A percentile compares a stretch with the other conserved stretches of the same genome.
phyloP scores from a whole-genome alignment of 2,797 vertebrate genomes.

The Brachyalestes nurse region DNA sequence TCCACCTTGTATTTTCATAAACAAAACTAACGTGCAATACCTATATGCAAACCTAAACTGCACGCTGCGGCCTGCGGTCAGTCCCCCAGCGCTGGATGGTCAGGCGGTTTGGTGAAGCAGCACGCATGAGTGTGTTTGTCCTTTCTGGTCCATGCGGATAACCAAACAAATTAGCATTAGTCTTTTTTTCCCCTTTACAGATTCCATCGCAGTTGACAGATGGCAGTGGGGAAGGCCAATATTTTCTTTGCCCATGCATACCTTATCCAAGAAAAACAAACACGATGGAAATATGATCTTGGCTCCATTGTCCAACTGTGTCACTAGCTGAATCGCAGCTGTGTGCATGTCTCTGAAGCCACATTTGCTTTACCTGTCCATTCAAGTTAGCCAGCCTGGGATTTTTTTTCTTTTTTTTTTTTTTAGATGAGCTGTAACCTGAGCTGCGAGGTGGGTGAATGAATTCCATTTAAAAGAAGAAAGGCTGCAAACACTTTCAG shows the following conservation, averaged over 20 bases:
- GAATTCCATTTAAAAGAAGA: constrained; percentile 22
- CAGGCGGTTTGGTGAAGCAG: constrained; percentile 33
- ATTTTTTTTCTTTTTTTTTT: constrained; percentile 1
- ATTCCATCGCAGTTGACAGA: constrained; percentile 73
- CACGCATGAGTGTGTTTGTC: constrained; percentile 29
- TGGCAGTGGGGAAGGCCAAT: constrained; percentile 73
- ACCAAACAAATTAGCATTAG: constrained; percentile 62
- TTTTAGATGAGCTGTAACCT: constrained; percentile 19
- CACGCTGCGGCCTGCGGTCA: constrained; percentile 47
- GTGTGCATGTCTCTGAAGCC: constrained; percentile 54
- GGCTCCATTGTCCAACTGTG: constrained; percentile 70
- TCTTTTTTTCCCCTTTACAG: constrained; percentile 54
- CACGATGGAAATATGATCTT: constrained; percentile 81
- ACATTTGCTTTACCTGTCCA: constrained; percentile 65
- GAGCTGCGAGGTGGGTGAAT: constrained; percentile 17
- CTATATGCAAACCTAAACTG: constrained; percentile 52
- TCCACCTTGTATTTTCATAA: constrained; percentile 50
- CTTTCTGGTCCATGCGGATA: constrained; percentile 34
- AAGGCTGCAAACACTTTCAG: constrained; percentile 18
- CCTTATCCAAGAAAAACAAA: constrained; percentile 83
- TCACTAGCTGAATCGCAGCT: constrained; percentile 50
- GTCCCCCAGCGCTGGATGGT: constrained; percentile 24
- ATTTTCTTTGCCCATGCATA: constrained; percentile 79
- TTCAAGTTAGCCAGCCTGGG: constrained; percentile 46
- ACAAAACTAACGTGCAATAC: constrained; percentile 49